phyloP scores from a whole-genome alignment of 2,113 vertebrate genomes.

The Henicopernis longicauda region DNA sequence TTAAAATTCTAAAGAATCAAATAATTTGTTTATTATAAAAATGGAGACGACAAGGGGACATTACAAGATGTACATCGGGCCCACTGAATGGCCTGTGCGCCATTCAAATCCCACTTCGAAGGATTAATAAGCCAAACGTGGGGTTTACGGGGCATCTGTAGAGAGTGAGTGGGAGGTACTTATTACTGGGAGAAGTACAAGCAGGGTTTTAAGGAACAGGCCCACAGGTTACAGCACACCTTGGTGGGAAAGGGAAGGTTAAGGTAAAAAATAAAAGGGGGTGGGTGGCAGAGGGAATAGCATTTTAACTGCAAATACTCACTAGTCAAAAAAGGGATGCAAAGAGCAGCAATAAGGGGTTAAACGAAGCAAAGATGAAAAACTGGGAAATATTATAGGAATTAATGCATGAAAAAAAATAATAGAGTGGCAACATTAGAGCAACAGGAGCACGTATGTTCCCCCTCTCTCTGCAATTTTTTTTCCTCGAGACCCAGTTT shows the following conservation, averaged over 20 bases:
- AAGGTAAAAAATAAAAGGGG: neutral
- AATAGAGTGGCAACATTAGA: neutral
- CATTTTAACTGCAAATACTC: neutral
- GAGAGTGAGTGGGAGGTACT: neutral
- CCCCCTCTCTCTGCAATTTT: neutral
- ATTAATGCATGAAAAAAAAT: neutral
- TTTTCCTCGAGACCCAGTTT: constrained; percentile 1
- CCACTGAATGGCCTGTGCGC: neutral
- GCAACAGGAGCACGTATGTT: neutral
- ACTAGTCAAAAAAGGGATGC: neutral
- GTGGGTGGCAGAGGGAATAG: neutral
- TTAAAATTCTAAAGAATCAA: neutral
- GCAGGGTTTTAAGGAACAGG: neutral
- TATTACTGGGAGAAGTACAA: neutral
- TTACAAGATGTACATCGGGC: accelerated
- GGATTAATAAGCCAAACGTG: neutral
- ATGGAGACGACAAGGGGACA: neutral
- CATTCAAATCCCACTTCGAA: neutral
- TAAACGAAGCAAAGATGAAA: neutral
- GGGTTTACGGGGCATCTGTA: neutral
- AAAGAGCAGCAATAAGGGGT: neutral
- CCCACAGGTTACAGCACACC: neutral
- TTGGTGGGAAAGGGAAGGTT: neutral
- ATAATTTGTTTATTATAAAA: neutral
- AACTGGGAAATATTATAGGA: neutral